Conservation (phyloP, 2,888 invertebrate genomes). For the Nematopogon swammerdamellus region DNA sequence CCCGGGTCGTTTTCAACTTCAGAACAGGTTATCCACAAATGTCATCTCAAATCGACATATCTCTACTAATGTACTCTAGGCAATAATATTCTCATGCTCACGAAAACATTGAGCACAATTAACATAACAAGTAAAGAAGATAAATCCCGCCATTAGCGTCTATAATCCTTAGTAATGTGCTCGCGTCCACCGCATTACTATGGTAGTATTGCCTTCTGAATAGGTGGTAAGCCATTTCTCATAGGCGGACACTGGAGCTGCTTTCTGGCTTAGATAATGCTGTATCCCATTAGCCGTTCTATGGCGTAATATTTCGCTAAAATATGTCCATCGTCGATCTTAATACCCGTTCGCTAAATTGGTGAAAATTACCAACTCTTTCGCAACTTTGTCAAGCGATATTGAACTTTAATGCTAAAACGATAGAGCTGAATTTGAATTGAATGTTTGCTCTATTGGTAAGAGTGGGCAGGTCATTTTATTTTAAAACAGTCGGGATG, state of each 20-base stretch:
- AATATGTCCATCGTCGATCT: conserved; percentile 28
- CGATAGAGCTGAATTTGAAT: not conserved
- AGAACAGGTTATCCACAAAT: too few relatives aligned
- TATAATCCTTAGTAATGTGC: not conserved
- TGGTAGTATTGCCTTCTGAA: not conserved
- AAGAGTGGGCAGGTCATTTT: conserved; percentile 21
- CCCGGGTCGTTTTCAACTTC: too few relatives aligned
- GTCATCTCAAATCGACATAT: too few relatives aligned
- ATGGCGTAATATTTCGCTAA: conserved; percentile 46
- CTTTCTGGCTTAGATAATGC: conserved; percentile 20
- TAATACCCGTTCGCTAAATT: not conserved
- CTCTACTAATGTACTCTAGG: too few relatives aligned
- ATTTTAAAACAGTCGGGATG: conserved; percentile 34
- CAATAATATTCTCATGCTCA: too few relatives aligned
- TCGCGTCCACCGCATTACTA: not conserved
- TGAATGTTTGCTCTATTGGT: not conserved
- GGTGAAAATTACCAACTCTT: not conserved
- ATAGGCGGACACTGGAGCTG: too few relatives aligned
- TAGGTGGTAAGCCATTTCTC: not conserved
- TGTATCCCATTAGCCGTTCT: conserved; percentile 42
- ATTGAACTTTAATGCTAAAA: not conserved
- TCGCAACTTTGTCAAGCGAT: not conserved
- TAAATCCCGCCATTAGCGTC: not conserved
- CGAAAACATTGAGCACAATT: not conserved
- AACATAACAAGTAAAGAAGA: not conserved